Evolutionary conservation across 2,888 invertebrate genomes (phyloP).

Genomic region (Platypus cylindrus): DNA sequence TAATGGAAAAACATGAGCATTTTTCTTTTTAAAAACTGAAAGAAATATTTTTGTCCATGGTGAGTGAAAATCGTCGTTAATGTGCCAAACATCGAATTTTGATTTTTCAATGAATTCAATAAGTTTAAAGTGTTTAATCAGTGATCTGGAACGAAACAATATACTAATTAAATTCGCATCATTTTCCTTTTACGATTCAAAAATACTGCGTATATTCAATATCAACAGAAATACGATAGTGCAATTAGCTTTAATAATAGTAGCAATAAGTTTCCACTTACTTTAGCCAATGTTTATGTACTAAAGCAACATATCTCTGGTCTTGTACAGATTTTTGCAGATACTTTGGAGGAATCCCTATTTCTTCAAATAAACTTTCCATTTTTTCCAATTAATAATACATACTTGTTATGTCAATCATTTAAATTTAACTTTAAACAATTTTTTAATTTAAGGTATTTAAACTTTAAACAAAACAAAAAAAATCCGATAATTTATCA

Average conservation of each 20-base stretch:
- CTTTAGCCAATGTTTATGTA: conserved; percentile 56
- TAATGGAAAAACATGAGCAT: conserved; percentile 60
- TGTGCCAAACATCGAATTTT: conserved; percentile 38
- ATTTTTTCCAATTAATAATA: conserved; percentile 35
- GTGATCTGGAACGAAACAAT: conserved; percentile 30
- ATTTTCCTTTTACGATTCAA: neutral
- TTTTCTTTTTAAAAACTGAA: conserved; percentile 52
- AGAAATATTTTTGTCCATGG: conserved; percentile 46
- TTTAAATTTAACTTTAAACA: too few relatives aligned
- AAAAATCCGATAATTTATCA: too few relatives aligned
- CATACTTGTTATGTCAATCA: too few relatives aligned
- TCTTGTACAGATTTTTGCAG: conserved; percentile 43
- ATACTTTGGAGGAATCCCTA: conserved; percentile 59
- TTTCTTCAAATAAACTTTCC: conserved; percentile 57
- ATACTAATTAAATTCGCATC: neutral
- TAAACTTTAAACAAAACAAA: too few relatives aligned
- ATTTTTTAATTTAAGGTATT: too few relatives aligned
- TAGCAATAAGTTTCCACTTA: too few relatives aligned
- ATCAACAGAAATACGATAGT: too few relatives aligned
- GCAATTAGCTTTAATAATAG: too few relatives aligned
- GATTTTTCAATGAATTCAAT: conserved; percentile 32
- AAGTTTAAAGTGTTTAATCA: conserved; percentile 36
- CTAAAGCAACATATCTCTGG: conserved; percentile 49
- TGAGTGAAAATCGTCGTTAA: conserved; percentile 43
- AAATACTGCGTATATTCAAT: too few relatives aligned